Conservation (phyloP, 2,113 vertebrate species). For the Spea multiplicata region DNA sequence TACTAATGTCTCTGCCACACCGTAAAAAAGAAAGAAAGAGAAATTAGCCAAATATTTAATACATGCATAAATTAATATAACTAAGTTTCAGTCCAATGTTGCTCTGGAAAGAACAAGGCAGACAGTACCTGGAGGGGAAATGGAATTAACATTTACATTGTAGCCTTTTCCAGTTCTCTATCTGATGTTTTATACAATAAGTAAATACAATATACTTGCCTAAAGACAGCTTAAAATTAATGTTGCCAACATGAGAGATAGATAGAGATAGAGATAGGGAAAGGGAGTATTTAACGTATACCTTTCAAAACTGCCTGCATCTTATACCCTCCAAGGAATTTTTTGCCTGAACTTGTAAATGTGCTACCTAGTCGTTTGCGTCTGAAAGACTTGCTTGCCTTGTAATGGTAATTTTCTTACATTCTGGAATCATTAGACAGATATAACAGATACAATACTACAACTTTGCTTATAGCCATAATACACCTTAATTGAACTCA, state of each 20-base stretch:
- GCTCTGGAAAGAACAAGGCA: slow-evolving; percentile 11
- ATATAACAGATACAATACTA: background rate
- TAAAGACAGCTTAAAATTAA: background rate
- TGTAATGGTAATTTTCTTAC: no score
- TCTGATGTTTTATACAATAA: slow-evolving; percentile 1
- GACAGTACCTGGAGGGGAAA: background rate
- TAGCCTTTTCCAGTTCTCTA: background rate
- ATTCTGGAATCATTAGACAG: background rate
- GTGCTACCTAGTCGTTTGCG: no score
- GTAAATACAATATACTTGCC: background rate
- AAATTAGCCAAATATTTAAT: background rate
- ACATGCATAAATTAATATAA: background rate
- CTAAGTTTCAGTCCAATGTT: background rate
- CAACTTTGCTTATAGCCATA: background rate
- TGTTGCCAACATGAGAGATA: background rate
- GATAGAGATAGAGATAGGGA: no score
- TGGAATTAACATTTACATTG: slow-evolving; percentile 15
- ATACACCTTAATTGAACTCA: background rate
- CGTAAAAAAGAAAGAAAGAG: slow-evolving; percentile 5
- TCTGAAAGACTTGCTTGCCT: no score
- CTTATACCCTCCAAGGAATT: no score
- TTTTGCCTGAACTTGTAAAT: no score
- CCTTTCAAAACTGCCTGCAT: no score
- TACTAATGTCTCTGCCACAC: background rate
- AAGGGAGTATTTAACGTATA: no score